These are phyloP conservation scores for Leptopilina drosophilae DNA, from an alignment of 2,888 invertebrate genomes.

Conservation along the genomic window DNA sequence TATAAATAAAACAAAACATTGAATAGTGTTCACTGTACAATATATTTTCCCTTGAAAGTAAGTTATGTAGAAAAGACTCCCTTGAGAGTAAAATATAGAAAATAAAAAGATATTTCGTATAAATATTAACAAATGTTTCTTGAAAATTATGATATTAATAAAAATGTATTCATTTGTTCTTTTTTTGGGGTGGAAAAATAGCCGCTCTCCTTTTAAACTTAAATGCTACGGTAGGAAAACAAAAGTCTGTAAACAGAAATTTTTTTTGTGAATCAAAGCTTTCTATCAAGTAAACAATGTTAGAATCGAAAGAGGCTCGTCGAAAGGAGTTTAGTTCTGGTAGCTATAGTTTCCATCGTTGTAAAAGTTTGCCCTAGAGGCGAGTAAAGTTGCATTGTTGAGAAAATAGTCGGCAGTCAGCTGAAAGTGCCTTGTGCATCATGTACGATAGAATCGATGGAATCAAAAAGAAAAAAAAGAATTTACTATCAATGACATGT, in stretches of 20 bases:
- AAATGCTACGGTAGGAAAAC: slow-evolving; percentile 27
- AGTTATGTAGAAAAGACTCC: too few relatives aligned
- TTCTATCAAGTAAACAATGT: slow-evolving; percentile 17
- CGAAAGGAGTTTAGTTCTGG: slow-evolving; percentile 7
- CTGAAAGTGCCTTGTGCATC: slow-evolving; percentile 9
- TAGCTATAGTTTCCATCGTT: neutral
- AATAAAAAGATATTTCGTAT: too few relatives aligned
- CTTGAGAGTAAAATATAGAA: too few relatives aligned
- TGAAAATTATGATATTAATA: too few relatives aligned
- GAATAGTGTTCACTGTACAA: too few relatives aligned
- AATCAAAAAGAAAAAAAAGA: slow-evolving; percentile 1
- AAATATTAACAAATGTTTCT: too few relatives aligned
- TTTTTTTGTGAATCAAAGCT: slow-evolving; percentile 3
- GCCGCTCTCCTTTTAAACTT: neutral
- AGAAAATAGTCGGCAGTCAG: slow-evolving; percentile 16
- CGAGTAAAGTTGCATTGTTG: slow-evolving; percentile 21
- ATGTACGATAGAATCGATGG: slow-evolving; percentile 8
- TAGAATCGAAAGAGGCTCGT: neutral
- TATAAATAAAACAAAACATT: too few relatives aligned
- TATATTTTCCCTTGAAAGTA: too few relatives aligned
- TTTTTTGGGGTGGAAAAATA: neutral
- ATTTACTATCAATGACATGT: slow-evolving; percentile 2
- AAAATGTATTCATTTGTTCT: neutral
- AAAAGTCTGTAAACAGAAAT: slow-evolving; percentile 25
- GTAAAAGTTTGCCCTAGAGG: slow-evolving; percentile 11